phyloP scores from a whole-genome alignment of 2,888 invertebrate species.

The Ecliptopera silaceata region DNA sequence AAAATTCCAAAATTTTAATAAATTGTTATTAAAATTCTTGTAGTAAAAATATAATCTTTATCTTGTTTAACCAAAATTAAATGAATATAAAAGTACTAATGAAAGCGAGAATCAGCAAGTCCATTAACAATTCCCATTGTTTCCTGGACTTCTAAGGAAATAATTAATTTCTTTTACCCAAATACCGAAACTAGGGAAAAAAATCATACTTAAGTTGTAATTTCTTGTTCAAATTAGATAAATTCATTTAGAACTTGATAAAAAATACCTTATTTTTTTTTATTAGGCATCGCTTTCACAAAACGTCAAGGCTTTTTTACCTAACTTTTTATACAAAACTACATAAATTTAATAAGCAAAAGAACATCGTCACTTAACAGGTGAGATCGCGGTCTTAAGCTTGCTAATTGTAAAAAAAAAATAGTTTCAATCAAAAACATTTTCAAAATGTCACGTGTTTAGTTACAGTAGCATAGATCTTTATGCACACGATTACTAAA shows the following conservation, averaged over 20 bases:
- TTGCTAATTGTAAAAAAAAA: too few relatives aligned
- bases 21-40: neutral
- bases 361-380: too few relatives aligned
- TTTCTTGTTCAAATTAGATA: slow-evolving; percentile 10
- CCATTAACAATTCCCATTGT: slow-evolving; percentile 73
- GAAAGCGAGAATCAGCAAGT: slow-evolving; percentile 53
- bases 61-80: slow-evolving; percentile 47
- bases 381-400: too few relatives aligned
- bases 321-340: too few relatives aligned
- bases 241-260: neutral
- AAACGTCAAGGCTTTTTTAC: neutral
- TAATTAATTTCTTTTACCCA: slow-evolving; percentile 66
- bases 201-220: slow-evolving; percentile 4
- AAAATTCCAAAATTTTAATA: too few relatives aligned
- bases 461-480: too few relatives aligned
- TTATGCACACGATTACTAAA: too few relatives aligned
- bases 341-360: too few relatives aligned
- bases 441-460: too few relatives aligned
- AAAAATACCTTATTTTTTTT: too few relatives aligned
- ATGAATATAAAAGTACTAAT: slow-evolving; percentile 46
- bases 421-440: too few relatives aligned
- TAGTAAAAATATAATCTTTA: neutral
- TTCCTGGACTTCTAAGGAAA: slow-evolving; percentile 63
- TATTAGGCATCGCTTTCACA: too few relatives aligned
- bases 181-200: slow-evolving; percentile 43